These are phyloP conservation scores for Orycteropus afer DNA, from an alignment of 2,113 vertebrate species.

Conservation along the genomic window DNA sequence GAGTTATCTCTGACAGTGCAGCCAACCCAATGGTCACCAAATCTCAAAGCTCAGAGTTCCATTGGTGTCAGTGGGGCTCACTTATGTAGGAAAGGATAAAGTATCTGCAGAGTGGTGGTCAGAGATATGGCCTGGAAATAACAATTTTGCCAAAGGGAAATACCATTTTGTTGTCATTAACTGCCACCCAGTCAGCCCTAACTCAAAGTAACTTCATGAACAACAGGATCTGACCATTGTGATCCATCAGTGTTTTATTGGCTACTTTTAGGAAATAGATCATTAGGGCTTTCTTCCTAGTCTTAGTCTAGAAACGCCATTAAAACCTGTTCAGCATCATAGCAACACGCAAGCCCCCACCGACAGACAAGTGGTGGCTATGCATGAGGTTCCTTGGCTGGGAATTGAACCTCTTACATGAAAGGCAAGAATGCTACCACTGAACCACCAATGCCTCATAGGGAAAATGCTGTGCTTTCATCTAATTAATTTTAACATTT, in stretches of 20 bases:
- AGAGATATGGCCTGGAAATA: neutral
- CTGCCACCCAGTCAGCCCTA: neutral
- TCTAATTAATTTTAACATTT: neutral
- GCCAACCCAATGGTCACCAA: neutral
- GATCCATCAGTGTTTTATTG: too few relatives aligned
- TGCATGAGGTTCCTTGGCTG: too few relatives aligned
- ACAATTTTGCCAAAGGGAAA: neutral
- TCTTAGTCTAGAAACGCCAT: too few relatives aligned
- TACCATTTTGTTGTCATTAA: neutral
- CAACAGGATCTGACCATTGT: too few relatives aligned
- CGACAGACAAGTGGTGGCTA: too few relatives aligned
- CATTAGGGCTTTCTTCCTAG: too few relatives aligned
- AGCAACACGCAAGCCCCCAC: too few relatives aligned
- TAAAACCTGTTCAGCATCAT: too few relatives aligned
- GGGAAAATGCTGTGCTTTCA: neutral
- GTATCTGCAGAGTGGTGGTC: neutral
- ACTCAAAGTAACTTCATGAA: neutral
- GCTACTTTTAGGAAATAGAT: too few relatives aligned
- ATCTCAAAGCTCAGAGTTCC: neutral
- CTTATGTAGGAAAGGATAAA: neutral
- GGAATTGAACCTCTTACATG: too few relatives aligned
- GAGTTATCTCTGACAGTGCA: neutral
- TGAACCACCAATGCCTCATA: too few relatives aligned
- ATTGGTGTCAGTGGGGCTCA: neutral
- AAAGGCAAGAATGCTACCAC: too few relatives aligned